Base-by-base conservation (phyloP, 2,888 invertebrate genomes). In the Andricus curvator region DNA sequence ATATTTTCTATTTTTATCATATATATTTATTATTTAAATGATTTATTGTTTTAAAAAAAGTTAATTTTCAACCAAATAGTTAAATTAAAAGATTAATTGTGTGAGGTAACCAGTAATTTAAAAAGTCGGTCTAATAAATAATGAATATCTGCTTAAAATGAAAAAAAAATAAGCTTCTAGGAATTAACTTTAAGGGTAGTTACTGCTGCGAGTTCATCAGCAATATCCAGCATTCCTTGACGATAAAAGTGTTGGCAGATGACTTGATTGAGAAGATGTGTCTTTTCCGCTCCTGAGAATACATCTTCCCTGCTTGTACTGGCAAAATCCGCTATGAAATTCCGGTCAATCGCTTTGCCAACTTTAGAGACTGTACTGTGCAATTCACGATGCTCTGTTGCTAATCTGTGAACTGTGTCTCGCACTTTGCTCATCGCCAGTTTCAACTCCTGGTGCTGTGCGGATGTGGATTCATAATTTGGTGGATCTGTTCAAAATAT, bases 241-340 rank as follows among this genome's bases (percentile, higher is more conserved):
- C 99, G 95, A 90, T 98, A 97, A 91, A 99, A 97, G 94, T 99
- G 99, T 91, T 99, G 98, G 87, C 98, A 98, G 84, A 99, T 97
- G 29, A 98, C 97, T 93, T 97, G 96, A 92, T 97, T 97, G n/a
- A 98, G 93, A 25, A 96, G 93, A 88, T 95, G 94, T 76, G 95
- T 93, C 89, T 96, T 96, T 74, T 96, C 95, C 1, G 95, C 94
- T 2, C 95, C 95, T 83, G 95, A 95, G 92, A 98, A 97, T 0
- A 97, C 95, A 85, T 97, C 97, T 83, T 98, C 98, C 62, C 97
- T 95, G 82, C 97, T 97, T 0, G 98, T 97, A 2, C 97, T 96
- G 0, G 96, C 96, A 93, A 98, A 98, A 92, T 99, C 98, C 0
- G 97, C 95, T 62, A 97, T 96, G 90, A 99, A 99, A 93, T 98